phyloP scores from a whole-genome alignment of 2,797 vertebrate genomes.

The Psittacula derbiana region DNA sequence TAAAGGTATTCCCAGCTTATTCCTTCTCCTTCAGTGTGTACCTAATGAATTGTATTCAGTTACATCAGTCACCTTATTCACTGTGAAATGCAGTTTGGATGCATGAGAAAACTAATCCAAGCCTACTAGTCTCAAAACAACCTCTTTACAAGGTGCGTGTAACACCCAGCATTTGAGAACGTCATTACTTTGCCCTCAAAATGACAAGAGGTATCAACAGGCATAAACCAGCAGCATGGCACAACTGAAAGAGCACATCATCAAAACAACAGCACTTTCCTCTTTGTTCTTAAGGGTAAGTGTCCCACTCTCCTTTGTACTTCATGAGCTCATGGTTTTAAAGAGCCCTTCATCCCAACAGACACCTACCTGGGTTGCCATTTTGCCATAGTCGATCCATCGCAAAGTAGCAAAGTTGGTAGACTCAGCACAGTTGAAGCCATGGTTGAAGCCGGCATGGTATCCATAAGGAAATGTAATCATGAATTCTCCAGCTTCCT shows the following conservation, averaged over 20 bases:
- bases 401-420: slow-evolving; percentile 97
- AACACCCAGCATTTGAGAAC: neutral
- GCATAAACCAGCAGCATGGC: accelerated
- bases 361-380: slow-evolving; percentile 87
- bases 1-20: neutral
- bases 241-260: accelerated
- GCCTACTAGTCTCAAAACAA: neutral
- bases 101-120: neutral
- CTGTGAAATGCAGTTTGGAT: neutral
- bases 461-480: slow-evolving; percentile 96
- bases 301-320: accelerated
- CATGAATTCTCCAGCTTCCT: slow-evolving; percentile 98
- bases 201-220: accelerated
- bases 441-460: slow-evolving; percentile 97
- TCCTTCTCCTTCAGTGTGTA: neutral
- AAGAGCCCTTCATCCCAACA: neutral
- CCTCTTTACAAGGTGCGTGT: accelerated
- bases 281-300: accelerated
- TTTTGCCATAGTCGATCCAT: slow-evolving; percentile 98
- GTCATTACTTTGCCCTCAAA: neutral
- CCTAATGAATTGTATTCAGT: neutral
- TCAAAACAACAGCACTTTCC: accelerated
- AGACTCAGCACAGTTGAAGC: slow-evolving; percentile 98
- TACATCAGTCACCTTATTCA: neutral
- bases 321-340: neutral